Evolutionary conservation across 2,888 invertebrate genomes (phyloP).

Genomic region (Iselma pallidipennis): DNA sequence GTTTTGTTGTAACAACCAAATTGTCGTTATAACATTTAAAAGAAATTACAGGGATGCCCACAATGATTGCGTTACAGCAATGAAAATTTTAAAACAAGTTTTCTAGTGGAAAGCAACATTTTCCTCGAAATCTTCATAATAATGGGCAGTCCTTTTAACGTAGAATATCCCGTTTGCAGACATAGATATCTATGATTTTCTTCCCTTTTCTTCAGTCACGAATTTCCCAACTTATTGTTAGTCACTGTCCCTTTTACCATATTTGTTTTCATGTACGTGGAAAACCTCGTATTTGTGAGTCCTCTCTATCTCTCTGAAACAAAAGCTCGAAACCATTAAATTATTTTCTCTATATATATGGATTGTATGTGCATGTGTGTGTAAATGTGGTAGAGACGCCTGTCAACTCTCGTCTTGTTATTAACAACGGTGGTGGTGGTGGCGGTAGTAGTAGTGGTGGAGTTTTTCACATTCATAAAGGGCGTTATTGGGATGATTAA

Average conservation of each 20-base stretch:
- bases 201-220: no score
- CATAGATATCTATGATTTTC: neutral
- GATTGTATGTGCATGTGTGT: no score
- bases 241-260: no score
- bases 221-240: no score
- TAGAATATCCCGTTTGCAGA: neutral
- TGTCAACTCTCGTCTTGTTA: neutral
- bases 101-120: no score
- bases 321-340: neutral
- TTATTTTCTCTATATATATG: neutral
- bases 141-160: no score
- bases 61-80: neutral
- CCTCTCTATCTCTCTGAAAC: neutral
- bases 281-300: neutral
- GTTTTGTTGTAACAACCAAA: no score
- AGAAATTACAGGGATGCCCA: conserved; percentile 20
- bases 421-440: neutral
- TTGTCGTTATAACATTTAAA: no score
- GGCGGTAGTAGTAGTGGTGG: neutral
- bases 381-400: neutral
- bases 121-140: no score
- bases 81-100: no score
- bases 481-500: conserved; percentile 41
- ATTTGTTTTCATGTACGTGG: no score
- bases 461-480: conserved; percentile 10